phyloP scores from a whole-genome alignment of 1,140 invertebrate genomes.

The Brachionus paranguensis region DNA sequence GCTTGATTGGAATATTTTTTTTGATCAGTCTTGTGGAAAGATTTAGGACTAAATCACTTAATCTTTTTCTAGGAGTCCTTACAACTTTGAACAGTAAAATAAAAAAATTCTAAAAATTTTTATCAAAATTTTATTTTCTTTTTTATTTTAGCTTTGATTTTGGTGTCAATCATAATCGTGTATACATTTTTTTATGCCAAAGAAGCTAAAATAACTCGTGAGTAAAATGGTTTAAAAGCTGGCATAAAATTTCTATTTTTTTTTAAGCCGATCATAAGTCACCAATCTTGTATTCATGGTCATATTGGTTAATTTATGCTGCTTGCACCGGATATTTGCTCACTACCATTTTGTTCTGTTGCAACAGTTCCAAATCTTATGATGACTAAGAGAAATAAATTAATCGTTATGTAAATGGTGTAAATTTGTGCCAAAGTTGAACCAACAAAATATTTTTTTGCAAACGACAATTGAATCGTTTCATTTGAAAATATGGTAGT shows the following conservation, averaged over 20 bases:
- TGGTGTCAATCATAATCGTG: not conserved
- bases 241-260: not conserved
- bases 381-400: not conserved
- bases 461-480: not conserved
- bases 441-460: not conserved
- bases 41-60: conserved; percentile 27
- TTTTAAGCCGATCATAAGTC: conserved; percentile 26
- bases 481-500: not conserved
- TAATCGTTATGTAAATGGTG: not conserved
- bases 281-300: conserved; percentile 30
- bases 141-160: not conserved
- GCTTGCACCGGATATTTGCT: not conserved
- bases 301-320: conserved; percentile 31
- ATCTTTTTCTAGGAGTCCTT: conserved; percentile 3
- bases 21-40: conserved; percentile 20
- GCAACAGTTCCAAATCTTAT: not conserved
- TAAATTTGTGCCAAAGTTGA: not conserved
- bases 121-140: not conserved
- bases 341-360: conserved; percentile 28
- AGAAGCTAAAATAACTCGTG: conserved; percentile 33
- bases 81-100: conserved; percentile 24
- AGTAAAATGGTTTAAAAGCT: not conserved
- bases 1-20: conserved; percentile 1
- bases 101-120: not conserved
- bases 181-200: conserved; percentile 37